Percentiles rank a stretch among this genome's conserved stretches.
These are phyloP conservation scores for Furcifer pardalis DNA, from an alignment of 2,797 vertebrate genomes.

Conservation along the genomic window DNA sequence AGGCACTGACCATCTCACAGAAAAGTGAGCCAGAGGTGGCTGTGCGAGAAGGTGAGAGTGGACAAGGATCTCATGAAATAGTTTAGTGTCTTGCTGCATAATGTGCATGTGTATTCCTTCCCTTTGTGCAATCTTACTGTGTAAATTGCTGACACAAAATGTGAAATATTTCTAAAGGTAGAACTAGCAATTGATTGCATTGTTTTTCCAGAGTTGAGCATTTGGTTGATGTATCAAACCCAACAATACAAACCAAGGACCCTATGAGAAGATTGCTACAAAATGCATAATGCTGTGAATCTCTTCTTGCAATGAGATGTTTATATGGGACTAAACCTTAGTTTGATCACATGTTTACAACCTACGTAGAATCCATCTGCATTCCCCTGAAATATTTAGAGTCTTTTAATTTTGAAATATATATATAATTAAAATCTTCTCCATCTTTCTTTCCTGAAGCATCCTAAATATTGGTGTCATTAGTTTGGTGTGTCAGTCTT, in stretches of 20 bases:
- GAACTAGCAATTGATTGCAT: fast-evolving
- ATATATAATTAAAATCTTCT: slow-evolving; percentile 4
- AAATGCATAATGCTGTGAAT: background rate
- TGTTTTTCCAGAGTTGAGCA: background rate
- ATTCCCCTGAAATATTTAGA: background rate
- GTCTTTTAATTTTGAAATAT: background rate
- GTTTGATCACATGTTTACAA: slow-evolving; percentile 13
- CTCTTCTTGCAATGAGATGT: slow-evolving; percentile 23
- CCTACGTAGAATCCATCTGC: slow-evolving; percentile 3
- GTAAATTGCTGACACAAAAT: background rate
- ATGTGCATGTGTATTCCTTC: slow-evolving; percentile 53
- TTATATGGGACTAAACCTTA: background rate
- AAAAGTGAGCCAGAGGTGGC: slow-evolving; percentile 79
- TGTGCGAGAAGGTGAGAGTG: slow-evolving; percentile 85
- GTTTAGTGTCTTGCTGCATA: slow-evolving; percentile 50
- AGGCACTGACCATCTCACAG: slow-evolving; percentile 87
- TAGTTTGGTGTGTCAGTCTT: slow-evolving; percentile 17
- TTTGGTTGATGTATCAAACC: slow-evolving; percentile 15
- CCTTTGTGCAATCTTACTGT: slow-evolving; percentile 18
- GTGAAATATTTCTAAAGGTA: background rate
- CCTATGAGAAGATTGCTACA: background rate
- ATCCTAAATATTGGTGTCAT: slow-evolving; percentile 19
- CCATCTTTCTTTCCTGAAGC: slow-evolving; percentile 19
- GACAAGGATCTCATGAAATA: slow-evolving; percentile 7
- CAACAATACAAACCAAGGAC: background rate